Evolutionary conservation across 2,113 vertebrate species (phyloP), one percentile per base, ranked within the genome.

Genomic region (Neolamprologus fasciatus): DNA sequence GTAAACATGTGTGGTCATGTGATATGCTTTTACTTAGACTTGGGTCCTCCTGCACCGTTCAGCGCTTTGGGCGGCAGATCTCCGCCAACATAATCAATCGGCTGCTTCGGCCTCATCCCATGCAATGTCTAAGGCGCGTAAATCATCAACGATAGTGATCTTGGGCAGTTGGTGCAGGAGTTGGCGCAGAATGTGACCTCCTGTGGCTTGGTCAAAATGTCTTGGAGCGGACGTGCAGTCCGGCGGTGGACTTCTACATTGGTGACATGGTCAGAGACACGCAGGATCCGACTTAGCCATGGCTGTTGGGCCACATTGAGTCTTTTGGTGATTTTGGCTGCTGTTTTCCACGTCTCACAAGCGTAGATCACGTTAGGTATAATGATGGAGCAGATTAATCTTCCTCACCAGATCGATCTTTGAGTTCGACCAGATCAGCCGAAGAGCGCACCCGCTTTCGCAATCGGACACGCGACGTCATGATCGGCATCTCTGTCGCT

Each of bases 221-320:
- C 28, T 10, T 1, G 57, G 57, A 61, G 57, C 0, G 9, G 28
- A 2, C 26, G 5, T 31, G 57, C 0, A 28, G 55, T 58, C 23
- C 8, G 4, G 55, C 13, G 13, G 3, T 58, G 26, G 26, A 61
- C 57, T 61, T 61, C 57, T 31, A 17, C 57, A 61, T 33, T 33
- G 57, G 8, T 61, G 57, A 33, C 57, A 33, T 33, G 57, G 28
- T 61, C 28, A 31, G 2, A 61, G 8, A 31, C 8, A 31, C 5
- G 28, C 8, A 61, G 57, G 57, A 33, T 33, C 57, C 33, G 57
- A 61, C 57, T 61, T 33, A 61, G 57, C 57, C 0, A 31, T 0
- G 57, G 3, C 28, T 33, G 8, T 61, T 33, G 57, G 57, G 28
- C 57, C 57, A 61, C 28, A 33, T 33, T 61, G 28, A 61, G 28